Conservation (phyloP, 2,113 vertebrate species). For the Eulacestoma nigropectus region DNA sequence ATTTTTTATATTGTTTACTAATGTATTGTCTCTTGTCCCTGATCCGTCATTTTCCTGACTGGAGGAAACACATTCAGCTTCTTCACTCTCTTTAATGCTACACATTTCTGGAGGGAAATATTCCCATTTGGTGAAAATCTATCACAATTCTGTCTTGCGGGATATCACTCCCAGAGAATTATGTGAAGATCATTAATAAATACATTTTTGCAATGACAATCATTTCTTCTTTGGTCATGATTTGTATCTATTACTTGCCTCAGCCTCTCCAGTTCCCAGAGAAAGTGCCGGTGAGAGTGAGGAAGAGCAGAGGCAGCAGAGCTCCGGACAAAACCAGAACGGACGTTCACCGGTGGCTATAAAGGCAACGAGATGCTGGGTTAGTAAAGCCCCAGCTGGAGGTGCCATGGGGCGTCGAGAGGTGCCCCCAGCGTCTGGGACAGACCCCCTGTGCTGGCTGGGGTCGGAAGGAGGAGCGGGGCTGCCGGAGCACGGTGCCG, state of each 20-base stretch:
- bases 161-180: constrained; percentile 47
- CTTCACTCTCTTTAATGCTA: constrained; percentile 61
- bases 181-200: constrained; percentile 61
- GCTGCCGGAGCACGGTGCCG: neutral
- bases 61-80: constrained; percentile 48
- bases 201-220: constrained; percentile 46
- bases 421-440: accelerated
- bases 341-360: neutral
- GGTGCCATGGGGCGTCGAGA: neutral
- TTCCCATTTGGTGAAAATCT: constrained; percentile 65
- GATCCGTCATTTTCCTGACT: constrained; percentile 63
- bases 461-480: accelerated
- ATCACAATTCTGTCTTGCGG: constrained; percentile 58
- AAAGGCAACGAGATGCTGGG: accelerated
- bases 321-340: neutral
- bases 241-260: constrained; percentile 32
- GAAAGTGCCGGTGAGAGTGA: neutral
- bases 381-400: no score
- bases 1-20: constrained; percentile 67
- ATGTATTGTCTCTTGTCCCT: constrained; percentile 60
- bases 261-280: neutral
- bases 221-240: constrained; percentile 47
- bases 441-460: accelerated
- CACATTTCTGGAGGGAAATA: constrained; percentile 62
- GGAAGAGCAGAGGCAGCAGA: neutral